A percentile compares a stretch with the other conserved stretches of the same genome.
phyloP scores from a whole-genome alignment of 2,888 invertebrate species.

The Nephrotoma guestfalica region DNA sequence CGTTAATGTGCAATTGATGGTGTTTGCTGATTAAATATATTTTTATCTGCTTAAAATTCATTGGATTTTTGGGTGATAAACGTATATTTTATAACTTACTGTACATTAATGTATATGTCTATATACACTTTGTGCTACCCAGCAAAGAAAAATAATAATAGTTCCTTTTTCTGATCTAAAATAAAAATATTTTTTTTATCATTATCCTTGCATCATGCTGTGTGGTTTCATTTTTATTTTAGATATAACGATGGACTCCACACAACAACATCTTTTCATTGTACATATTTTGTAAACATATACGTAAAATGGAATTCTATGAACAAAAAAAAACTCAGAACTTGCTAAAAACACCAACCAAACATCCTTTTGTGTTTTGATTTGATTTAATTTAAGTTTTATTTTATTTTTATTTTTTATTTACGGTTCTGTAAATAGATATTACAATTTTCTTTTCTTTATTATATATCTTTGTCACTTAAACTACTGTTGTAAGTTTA shows the following conservation, averaged over 20 bases:
- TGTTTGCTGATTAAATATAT: too few relatives aligned
- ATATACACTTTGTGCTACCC: neutral
- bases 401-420: neutral
- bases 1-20: too few relatives aligned
- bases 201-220: neutral
- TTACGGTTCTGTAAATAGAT: neutral
- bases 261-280: neutral
- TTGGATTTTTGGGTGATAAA: too few relatives aligned
- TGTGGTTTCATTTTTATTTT: neutral
- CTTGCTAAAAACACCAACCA: neutral
- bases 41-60: too few relatives aligned
- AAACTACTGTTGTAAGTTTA: neutral
- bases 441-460: neutral
- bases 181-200: neutral
- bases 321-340: neutral
- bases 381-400: neutral
- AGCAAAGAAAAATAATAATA: neutral
- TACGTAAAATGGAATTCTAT: neutral
- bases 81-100: too few relatives aligned
- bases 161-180: neutral
- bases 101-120: too few relatives aligned
- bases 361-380: neutral
- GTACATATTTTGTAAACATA: neutral
- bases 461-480: neutral
- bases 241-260: neutral